Base-by-base conservation (phyloP, 2,797 vertebrate species). In the Ctenosaura bakeri region DNA sequence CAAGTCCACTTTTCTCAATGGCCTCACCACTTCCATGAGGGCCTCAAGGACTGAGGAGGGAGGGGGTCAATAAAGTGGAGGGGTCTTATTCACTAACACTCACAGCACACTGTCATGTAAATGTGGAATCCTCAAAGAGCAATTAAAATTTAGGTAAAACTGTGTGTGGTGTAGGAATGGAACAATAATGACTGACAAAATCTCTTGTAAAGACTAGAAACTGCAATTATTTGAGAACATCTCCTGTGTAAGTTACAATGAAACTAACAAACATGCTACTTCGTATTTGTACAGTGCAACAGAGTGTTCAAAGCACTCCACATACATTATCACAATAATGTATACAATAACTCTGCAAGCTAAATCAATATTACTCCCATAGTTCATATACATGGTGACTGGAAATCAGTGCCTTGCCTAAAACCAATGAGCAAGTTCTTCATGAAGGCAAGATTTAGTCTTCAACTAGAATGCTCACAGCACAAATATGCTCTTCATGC, bases 1-100 rank as follows among this genome's bases (percentile, higher is more conserved):
- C 95, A 96, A 92, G 89, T 85, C 91, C 94, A 93, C 92, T 93
- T 95, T 94, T 95, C 94, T 94, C 82, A 95, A 90, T 85, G 93
- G 90, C 78, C 94, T 95, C 94, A 94, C 88, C 89, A 93, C 94
- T 92, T 94, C 95, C 93, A 92, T 94, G 93, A 93, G 88, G 91
- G 6, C 92, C 91, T 96, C 94, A 94, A 77, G 93, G 89, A 88
- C 92, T 95, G 93, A 93, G 93, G 89, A 84, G 92, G 91, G 76
- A 92, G 88, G 54, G 73, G 90, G 95, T 96, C 95, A 94, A 94
- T 87, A 94, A 42, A 94, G 42, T 46, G 42, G 42, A 46, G 93
- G 94, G 90, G 94, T 96, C 92, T 91, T 91, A 92, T 95, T 91
- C 83, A 94, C 90, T 95, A 93, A 95, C 93, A 94, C 92, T 56